A percentile compares a stretch with the other conserved stretches of the same genome.
phyloP scores from a whole-genome alignment of 2,797 vertebrate genomes.

The Cryptoblepharus egeriae region DNA sequence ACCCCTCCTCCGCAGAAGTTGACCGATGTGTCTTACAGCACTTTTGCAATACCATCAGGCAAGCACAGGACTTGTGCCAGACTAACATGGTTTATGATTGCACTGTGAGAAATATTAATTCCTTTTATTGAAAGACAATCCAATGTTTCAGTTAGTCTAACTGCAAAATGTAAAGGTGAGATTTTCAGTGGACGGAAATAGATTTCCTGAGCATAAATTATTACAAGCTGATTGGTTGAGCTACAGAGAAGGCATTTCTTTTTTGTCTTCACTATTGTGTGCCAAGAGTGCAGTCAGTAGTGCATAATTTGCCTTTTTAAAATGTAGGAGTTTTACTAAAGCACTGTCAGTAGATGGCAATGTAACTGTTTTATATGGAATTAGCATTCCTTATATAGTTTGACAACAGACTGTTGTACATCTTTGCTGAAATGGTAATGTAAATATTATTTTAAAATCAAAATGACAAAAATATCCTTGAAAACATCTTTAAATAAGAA shows the following conservation, averaged over 20 bases:
- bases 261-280: conserved; percentile 35
- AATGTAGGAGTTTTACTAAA: conserved; percentile 64
- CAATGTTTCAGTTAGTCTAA: conserved; percentile 74
- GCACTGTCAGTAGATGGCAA: conserved; percentile 83
- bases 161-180: conserved; percentile 66
- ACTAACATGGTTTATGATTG: too few relatives aligned
- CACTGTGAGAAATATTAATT: conserved; percentile 71
- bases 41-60: too few relatives aligned
- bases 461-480: conserved; percentile 63
- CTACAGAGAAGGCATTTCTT: background rate
- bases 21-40: too few relatives aligned
- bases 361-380: conserved; percentile 76
- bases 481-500: conserved; percentile 82
- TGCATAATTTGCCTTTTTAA: conserved; percentile 26
- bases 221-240: conserved; percentile 47
- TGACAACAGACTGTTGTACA: conserved; percentile 66
- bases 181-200: conserved; percentile 55
- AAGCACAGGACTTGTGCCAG: too few relatives aligned
- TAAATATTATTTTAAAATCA: conserved; percentile 12
- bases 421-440: conserved; percentile 72
- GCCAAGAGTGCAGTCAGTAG: conserved; percentile 45
- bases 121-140: conserved; percentile 67
- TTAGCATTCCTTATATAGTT: conserved; percentile 58
- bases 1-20: too few relatives aligned
- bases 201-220: conserved; percentile 64